Base-by-base conservation (phyloP, 2,888 invertebrate genomes). In the Phyllotreta cruciferae region DNA sequence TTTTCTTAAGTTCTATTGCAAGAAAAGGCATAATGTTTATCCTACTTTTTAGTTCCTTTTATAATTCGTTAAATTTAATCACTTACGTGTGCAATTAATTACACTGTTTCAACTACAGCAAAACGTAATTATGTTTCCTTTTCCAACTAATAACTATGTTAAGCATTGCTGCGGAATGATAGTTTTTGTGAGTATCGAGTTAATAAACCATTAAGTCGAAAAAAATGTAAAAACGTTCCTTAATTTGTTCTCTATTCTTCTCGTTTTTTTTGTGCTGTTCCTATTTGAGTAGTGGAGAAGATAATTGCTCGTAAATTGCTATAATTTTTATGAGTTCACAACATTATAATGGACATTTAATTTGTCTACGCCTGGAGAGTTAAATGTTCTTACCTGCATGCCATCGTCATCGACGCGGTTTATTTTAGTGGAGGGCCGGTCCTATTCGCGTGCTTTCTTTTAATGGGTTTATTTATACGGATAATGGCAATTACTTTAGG, bases 291-390 rank as follows among this genome's bases (percentile, higher is more conserved):
- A 60, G 14, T 44, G 58, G 52, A 60, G 58, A 60, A 60, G 45
- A 73, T 76, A 76, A 76, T 76, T 74, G 73, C 70, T 71, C 70
- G 68, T 68, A 75, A 74, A 76, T 74, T 75, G 74, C 74, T 75
- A 74, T 76, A 76, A 76, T 76, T 74, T 75, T 72, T 73, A 73
- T 73, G 74, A 74, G 73, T 76, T 76, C 74, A 75, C 74, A 75
- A 74, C 71, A 65, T 72, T 71, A 73, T 76, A 76, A 76, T 76
- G 74, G 74, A 71, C 74, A 75, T 76, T 76, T 76, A 76, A 76
- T 76, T 75, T 67, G 64, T 65, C 56, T 62, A 57, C 63, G 69
- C 69, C 69, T 50, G 56, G 49, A 66, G 69, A 63, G 63, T 38
- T 57, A 34, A 64, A 66, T 60, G 64, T 66, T 66, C 61, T 24